These are phyloP conservation scores for Mormyrus hasselquistii DNA, from an alignment of 2,797 vertebrate genomes.

Conservation along the genomic window DNA sequence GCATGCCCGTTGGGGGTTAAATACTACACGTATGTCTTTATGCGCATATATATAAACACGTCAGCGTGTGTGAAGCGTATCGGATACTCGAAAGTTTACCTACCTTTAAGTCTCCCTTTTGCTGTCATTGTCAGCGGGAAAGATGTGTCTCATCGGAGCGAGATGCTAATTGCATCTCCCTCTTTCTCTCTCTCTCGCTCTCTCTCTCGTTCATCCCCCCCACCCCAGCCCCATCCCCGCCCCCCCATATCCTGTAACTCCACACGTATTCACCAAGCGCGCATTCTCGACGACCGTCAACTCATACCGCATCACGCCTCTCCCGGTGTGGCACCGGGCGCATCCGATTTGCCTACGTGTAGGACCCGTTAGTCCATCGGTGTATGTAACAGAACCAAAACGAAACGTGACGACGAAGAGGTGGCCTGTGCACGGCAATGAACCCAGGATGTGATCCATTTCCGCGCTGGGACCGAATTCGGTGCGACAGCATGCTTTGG, in stretches of 20 bases:
- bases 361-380: conserved; percentile 13
- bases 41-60: not conserved
- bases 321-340: conserved; percentile 27
- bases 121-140: conserved; percentile 72
- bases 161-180: conserved; percentile 54
- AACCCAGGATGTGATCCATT: conserved; percentile 8
- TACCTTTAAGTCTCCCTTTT: conserved; percentile 78
- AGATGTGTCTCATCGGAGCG: conserved; percentile 65
- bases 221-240: conserved; percentile 37
- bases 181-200: conserved; percentile 18
- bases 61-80: not conserved
- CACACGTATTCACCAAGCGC: conserved; percentile 62
- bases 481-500: not conserved
- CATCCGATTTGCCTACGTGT: conserved; percentile 56
- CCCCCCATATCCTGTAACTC: conserved; percentile 50
- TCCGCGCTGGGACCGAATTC: not conserved
- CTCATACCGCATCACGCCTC: conserved; percentile 31
- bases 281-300: conserved; percentile 35
- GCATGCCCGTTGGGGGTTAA: not conserved
- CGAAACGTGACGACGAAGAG: not conserved
- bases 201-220: conserved; percentile 34
- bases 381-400: not conserved
- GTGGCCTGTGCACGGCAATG: not conserved
- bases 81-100: conserved; percentile 18
- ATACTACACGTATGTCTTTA: not conserved